A percentile compares a stretch with the other conserved stretches of the same genome.
These are phyloP conservation scores for Drosophila hamatofila DNA, from an alignment of 2,888 invertebrate species.

Conservation along the genomic window DNA sequence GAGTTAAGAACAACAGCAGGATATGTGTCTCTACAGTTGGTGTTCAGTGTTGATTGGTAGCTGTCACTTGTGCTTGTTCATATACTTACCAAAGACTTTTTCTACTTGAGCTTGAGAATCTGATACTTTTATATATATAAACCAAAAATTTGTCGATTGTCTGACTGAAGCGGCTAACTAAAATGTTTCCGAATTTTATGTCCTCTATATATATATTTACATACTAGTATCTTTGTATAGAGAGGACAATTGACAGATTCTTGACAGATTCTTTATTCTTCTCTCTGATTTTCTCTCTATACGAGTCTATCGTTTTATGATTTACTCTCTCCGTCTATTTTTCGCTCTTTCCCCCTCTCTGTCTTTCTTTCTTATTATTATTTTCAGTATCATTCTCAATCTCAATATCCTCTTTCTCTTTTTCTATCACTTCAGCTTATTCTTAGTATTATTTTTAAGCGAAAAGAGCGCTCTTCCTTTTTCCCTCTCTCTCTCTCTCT, in stretches of 20 bases:
- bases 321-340: not conserved
- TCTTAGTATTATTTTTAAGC: not conserved
- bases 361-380: not conserved
- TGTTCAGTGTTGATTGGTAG: constrained; percentile 48
- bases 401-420: not conserved
- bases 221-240: no score
- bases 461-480: no score
- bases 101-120: not conserved
- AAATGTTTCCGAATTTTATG: no score
- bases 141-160: no score
- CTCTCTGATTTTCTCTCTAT: no score
- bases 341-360: not conserved
- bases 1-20: constrained; percentile 49
- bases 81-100: not conserved
- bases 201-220: not conserved
- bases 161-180: no score
- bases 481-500: not conserved
- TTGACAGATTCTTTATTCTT: no score
- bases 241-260: no score
- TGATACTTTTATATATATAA: not conserved
- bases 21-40: constrained; percentile 16
- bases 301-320: not conserved
- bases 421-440: not conserved
- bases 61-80: constrained; percentile 29
- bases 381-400: no score